Conservation (phyloP, 2,113 vertebrate genomes). For the Ptilorrhoa leucosticta region DNA sequence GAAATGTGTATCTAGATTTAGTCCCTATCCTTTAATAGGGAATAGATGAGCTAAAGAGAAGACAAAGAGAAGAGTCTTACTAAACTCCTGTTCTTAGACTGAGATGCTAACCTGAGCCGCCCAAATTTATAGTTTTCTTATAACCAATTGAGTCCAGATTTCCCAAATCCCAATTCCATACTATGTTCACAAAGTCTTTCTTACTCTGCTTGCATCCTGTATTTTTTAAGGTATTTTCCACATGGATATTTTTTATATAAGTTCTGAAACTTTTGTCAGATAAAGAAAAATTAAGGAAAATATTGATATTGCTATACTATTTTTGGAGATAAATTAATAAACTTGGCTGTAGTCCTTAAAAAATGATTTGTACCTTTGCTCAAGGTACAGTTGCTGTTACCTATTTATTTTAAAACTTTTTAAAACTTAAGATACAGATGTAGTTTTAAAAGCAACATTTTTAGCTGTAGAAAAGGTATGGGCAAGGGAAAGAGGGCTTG, state of each 20-base stretch:
- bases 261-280: neutral
- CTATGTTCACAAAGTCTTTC: neutral
- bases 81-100: neutral
- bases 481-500: neutral
- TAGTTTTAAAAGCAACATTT: neutral
- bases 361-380: neutral
- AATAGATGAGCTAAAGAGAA: neutral
- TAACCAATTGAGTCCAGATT: neutral
- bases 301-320: neutral
- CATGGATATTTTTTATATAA: neutral
- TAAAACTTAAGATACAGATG: neutral
- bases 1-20: neutral
- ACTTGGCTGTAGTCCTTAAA: neutral
- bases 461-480: neutral
- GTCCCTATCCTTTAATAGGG: neutral
- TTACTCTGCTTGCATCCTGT: neutral
- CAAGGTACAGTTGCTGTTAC: neutral
- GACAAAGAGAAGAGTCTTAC: neutral
- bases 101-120: rapidly evolving
- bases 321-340: neutral
- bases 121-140: neutral
- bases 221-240: neutral
- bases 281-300: neutral
- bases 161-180: neutral
- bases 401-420: neutral